phyloP scores from a whole-genome alignment of 2,888 invertebrate genomes.

The Ichneumoninae sp. region DNA sequence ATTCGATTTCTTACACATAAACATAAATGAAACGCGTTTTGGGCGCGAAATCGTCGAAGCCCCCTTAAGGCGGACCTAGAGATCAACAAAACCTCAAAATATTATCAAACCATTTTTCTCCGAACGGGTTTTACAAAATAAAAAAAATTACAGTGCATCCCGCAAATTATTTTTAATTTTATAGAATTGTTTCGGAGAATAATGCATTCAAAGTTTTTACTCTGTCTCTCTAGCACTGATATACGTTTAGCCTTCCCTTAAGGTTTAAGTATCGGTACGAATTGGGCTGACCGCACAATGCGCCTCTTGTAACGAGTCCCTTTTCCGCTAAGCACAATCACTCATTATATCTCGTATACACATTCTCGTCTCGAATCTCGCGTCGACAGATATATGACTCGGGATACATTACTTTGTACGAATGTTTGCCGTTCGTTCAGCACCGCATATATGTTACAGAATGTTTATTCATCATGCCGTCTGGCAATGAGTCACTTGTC shows the following conservation, averaged over 20 bases:
- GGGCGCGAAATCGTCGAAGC: not conserved
- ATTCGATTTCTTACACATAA: no score
- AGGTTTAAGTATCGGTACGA: not conserved
- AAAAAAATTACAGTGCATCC: no score
- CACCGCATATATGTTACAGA: slow-evolving; percentile 29
- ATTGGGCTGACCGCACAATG: not conserved
- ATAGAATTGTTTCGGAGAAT: no score
- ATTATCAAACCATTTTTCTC: no score
- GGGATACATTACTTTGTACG: slow-evolving; percentile 56
- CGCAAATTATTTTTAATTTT: no score
- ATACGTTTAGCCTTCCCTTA: no score
- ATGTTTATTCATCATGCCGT: slow-evolving; percentile 64
- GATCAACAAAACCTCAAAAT: no score
- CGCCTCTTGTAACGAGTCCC: not conserved
- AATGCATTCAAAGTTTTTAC: no score
- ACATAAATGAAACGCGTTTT: not conserved
- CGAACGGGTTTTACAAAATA: no score
- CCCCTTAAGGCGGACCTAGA: not conserved
- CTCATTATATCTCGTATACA: slow-evolving; percentile 7
- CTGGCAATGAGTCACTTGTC: slow-evolving; percentile 52
- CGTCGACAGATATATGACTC: slow-evolving; percentile 49
- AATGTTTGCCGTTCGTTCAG: slow-evolving; percentile 47
- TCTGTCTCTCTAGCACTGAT: no score
- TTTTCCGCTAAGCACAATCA: not conserved
- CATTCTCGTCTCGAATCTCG: slow-evolving; percentile 46